Base-by-base conservation (phyloP, 2,888 invertebrate genomes). In the Tyria jacobaeae region DNA sequence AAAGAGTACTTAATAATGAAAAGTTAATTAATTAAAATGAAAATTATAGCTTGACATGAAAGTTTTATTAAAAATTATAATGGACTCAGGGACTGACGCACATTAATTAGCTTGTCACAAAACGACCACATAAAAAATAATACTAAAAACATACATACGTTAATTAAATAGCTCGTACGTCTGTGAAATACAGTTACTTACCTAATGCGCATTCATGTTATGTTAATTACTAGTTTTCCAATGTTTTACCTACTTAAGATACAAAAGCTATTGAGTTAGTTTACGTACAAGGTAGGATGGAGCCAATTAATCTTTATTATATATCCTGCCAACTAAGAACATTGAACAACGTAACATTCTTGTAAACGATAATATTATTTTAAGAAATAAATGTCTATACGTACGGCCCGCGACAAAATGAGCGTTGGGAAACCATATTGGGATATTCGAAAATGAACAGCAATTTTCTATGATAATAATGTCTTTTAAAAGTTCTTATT, bases 381-480 rank as follows among this genome's bases (percentile, higher is more conserved):
- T 60, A 49, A 68, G 68, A 72, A 56, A 69, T 70, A 78, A 74
- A 82, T 65, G 67, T 75, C 71, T 71, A 78, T 79, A 71, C 66
- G 67, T n/a, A n/a, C n/a, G n/a, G n/a, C n/a, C n/a, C n/a, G 66
- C 52, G 71, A 77, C 60, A 85, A 82, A 84, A 85, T 81, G 75
- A 73, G 72, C 77, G 74, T 76, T 80, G 73, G 75, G n/a, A 68
- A 58, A 64, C 79, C 77, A 71, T 83, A 78, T 80, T 67, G 61
- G 75, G 72, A 64, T n/a, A n/a, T n/a, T n/a, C n/a, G n/a, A n/a
- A n/a, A n/a, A n/a, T n/a, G n/a, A n/a, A n/a, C n/a, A n/a, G n/a
- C n/a, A n/a, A n/a, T n/a, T n/a, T n/a, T n/a, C n/a, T n/a, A n/a
- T n/a, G n/a, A n/a, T n/a, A n/a, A n/a, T n/a, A n/a, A n/a, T n/a